Evolutionary conservation across 2,113 vertebrate genomes (phyloP), one percentile per base, ranked within the genome.

Genomic region (Thalassoma bifasciatum): DNA sequence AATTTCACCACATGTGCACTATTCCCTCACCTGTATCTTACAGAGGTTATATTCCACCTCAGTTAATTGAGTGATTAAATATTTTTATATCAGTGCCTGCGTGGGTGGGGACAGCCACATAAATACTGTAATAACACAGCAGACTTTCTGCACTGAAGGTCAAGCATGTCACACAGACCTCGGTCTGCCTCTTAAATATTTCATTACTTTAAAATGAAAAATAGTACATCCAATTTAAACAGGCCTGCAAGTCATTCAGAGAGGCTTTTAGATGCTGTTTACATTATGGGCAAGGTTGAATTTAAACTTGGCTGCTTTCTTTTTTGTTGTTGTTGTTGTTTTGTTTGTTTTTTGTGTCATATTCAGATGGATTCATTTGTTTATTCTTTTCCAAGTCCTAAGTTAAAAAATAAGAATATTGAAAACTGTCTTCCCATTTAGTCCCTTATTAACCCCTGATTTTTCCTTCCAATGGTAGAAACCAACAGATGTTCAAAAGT

Each of bases 41-140:
- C 81, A 81, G 85, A 87, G 44, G 86, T 91, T 83, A 92, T 80
- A 93, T 92, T 91, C 75, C 87, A 81, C 91, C 85, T 72, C 84
- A 83, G 81, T 93, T 94, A 93, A 93, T 92, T 92, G 90, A 92
- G 85, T 94, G 91, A 92, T 94, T 90, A 89, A 87, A 92, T 89
- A 91, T 91, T 77, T 90, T 92, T 91, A 91, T 91, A 93, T 84
- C 70, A 79, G 51, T 83, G 73, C 82, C 86, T 83, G 72, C 49
- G 73, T 58, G 81, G 79, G 65, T 75, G 77, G 89, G 87, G 75
- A 82, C 81, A 84, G 81, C 38, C 77, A 51, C 75, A 92, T 93
- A 93, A 93, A 93, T 91, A 92, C 80, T 88, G 82, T 91, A 94
- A 93, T 92, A 94, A 92, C 73, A 79, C 72, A 72, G 79, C 79